A percentile compares a stretch with the other conserved stretches of the same genome.
These are phyloP conservation scores for Stratiolaelaps scimitus DNA, from an alignment of 1,140 invertebrate genomes.

Conservation along the genomic window DNA sequence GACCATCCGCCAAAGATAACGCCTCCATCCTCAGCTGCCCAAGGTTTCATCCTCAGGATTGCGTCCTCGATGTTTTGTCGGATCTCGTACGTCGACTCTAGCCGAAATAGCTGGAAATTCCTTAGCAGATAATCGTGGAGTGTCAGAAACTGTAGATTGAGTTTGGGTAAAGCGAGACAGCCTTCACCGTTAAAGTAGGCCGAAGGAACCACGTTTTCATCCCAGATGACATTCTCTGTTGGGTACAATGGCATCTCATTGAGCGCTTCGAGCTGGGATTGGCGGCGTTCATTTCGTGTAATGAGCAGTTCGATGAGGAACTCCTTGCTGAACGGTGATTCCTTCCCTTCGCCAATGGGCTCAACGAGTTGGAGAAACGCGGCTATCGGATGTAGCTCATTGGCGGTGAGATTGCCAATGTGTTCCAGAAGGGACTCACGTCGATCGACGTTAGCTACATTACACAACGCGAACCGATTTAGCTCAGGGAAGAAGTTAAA, in stretches of 20 bases:
- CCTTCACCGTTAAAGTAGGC: constrained; percentile 93
- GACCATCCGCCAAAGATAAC: constrained; percentile 94
- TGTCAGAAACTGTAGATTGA: constrained; percentile 96
- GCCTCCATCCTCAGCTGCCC: constrained; percentile 71
- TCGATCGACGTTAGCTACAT: constrained; percentile 86
- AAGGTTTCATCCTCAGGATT: constrained; percentile 81
- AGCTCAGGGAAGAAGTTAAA: constrained; percentile 83
- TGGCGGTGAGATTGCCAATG: constrained; percentile 62
- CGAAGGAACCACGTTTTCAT: constrained; percentile 94
- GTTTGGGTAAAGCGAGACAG: constrained; percentile 85
- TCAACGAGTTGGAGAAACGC: constrained; percentile 74
- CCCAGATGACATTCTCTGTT: constrained; percentile 96
- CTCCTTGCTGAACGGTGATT: constrained; percentile 54
- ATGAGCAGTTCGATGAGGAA: constrained; percentile 74
- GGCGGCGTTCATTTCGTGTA: constrained; percentile 69
- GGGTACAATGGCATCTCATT: constrained; percentile 98
- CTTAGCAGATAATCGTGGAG: constrained; percentile 93
- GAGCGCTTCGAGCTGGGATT: constrained; percentile 81
- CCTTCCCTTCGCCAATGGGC: constrained; percentile 51
- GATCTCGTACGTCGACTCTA: constrained; percentile 98
- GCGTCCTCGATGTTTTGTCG: constrained; percentile 96
- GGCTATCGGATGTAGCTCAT: constrained; percentile 67
- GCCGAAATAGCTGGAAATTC: constrained; percentile 92
- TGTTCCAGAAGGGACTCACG: constrained; percentile 69
- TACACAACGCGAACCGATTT: constrained; percentile 71